A percentile compares a stretch with the other conserved stretches of the same genome.
Evolutionary conservation across 2,888 invertebrate species (phyloP).

Genomic region (Seira musarum): DNA sequence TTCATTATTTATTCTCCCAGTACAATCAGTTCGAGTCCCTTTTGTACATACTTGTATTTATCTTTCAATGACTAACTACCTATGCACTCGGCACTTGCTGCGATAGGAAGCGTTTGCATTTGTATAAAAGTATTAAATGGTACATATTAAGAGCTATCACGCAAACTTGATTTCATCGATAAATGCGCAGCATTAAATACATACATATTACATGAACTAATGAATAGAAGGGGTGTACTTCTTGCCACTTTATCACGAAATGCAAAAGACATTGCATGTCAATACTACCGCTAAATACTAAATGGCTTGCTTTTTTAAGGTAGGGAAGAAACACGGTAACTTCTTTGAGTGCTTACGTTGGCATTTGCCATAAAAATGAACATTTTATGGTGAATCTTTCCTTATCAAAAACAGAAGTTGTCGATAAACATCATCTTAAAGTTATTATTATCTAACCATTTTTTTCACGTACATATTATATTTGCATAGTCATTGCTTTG

Average conservation of each 20-base stretch:
- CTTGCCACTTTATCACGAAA: neutral
- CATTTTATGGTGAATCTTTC: neutral
- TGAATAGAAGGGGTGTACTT: conserved; percentile 25
- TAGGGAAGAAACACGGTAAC: neutral
- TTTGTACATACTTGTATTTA: no score
- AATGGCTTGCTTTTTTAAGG: neutral
- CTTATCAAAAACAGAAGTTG: neutral
- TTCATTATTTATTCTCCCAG: no score
- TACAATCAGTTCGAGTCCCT: no score
- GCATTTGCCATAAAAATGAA: neutral
- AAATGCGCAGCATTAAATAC: neutral
- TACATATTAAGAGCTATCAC: conserved; percentile 33
- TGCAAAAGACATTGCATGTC: conserved; percentile 28
- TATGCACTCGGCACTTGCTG: no score
- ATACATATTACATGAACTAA: conserved; percentile 22
- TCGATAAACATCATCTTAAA: neutral
- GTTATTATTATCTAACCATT: neutral
- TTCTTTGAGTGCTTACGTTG: neutral
- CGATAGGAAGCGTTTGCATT: neutral
- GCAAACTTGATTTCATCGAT: conserved; percentile 1
- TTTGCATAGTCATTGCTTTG: no score
- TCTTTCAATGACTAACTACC: no score
- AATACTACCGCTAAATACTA: no score
- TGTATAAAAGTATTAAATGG: neutral
- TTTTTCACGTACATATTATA: neutral